These are phyloP conservation scores for Stenodera caucasica DNA, from an alignment of 2,888 invertebrate genomes.

Conservation along the genomic window DNA sequence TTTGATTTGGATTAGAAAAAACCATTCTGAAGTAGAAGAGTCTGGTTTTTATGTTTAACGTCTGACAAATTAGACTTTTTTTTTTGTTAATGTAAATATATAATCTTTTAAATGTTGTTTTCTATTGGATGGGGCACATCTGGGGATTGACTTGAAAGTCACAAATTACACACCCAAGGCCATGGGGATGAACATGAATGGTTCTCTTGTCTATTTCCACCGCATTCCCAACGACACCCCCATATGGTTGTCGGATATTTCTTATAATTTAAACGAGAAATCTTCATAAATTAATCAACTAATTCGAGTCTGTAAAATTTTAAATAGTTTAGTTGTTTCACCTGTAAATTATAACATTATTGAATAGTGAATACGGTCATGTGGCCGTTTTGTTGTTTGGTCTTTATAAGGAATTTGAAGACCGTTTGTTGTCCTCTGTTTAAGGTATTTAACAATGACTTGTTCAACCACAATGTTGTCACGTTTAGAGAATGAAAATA, in stretches of 20 bases:
- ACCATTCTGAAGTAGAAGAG: neutral
- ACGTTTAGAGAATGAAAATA: neutral
- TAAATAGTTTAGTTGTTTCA: too few relatives aligned
- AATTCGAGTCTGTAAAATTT: too few relatives aligned
- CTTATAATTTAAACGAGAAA: too few relatives aligned
- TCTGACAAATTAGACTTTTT: constrained; percentile 26
- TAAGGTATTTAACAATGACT: constrained; percentile 1
- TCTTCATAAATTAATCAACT: too few relatives aligned
- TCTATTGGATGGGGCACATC: constrained; percentile 17
- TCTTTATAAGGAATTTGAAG: neutral
- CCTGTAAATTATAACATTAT: neutral
- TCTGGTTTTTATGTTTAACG: constrained; percentile 12
- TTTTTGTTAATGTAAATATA: neutral
- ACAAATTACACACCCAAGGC: constrained; percentile 22
- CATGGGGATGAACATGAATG: constrained; percentile 16
- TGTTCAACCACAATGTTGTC: constrained; percentile 2
- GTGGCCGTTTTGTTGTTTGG: neutral
- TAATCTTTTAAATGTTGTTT: constrained; percentile 16
- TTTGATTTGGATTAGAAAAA: neutral
- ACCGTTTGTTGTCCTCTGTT: neutral
- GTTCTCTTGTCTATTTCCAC: constrained; percentile 11
- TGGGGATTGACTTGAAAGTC: constrained; percentile 17
- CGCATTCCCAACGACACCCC: neutral
- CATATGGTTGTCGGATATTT: neutral
- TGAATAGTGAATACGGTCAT: neutral